A percentile compares a stretch with the other conserved stretches of the same genome.
Evolutionary conservation across 2,888 invertebrate species (phyloP).

Genomic region (Hetaerina titia): DNA sequence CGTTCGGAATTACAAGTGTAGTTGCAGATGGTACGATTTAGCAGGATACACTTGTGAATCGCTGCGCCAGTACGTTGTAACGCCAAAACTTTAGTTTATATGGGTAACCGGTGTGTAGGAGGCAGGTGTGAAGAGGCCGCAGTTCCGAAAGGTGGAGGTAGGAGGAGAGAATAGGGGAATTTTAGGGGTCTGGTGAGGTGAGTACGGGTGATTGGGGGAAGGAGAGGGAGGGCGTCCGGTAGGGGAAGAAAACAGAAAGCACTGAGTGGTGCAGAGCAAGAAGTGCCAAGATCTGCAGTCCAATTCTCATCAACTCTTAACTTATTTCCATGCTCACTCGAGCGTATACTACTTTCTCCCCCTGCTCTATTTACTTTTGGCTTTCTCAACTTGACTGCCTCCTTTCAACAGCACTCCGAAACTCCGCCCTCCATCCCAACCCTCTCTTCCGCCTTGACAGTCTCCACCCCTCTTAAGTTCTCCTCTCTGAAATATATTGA

Average conservation of each 20-base stretch:
- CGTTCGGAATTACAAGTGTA: too few relatives aligned
- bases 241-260: too few relatives aligned
- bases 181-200: too few relatives aligned
- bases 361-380: background rate
- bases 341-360: background rate
- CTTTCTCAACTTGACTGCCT: background rate
- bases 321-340: conserved; percentile 9
- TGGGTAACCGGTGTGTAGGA: background rate
- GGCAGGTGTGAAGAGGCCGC: background rate
- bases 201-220: too few relatives aligned
- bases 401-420: background rate
- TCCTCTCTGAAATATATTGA: background rate
- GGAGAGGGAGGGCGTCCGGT: too few relatives aligned
- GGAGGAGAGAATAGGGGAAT: background rate
- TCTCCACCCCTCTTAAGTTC: too few relatives aligned
- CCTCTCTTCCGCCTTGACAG: too few relatives aligned
- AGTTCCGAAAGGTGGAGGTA: background rate
- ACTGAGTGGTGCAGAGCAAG: background rate
- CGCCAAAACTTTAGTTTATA: background rate
- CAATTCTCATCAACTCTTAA: background rate
- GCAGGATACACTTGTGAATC: too few relatives aligned
- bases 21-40: too few relatives aligned
- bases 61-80: too few relatives aligned
- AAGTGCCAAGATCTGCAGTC: background rate
- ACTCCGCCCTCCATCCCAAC: background rate